These are phyloP conservation scores for Toxostoma redivivum DNA, from an alignment of 2,113 vertebrate genomes.

Conservation along the genomic window DNA sequence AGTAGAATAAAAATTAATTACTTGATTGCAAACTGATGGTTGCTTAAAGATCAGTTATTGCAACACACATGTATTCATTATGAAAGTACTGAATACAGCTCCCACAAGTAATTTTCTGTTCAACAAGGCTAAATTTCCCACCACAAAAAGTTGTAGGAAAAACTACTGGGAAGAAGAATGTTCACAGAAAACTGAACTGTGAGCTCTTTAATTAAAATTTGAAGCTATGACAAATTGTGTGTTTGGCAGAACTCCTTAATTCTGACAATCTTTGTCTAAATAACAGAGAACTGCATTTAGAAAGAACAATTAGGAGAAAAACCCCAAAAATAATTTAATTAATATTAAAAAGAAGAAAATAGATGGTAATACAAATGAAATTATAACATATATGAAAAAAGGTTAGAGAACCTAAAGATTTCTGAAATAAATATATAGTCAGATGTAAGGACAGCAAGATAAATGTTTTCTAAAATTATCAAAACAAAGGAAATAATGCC, in stretches of 20 bases:
- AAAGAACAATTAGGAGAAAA: neutral
- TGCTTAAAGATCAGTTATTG: neutral
- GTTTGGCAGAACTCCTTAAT: neutral
- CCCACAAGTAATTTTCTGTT: neutral
- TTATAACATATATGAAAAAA: neutral
- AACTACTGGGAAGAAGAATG: neutral
- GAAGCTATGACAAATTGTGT: neutral
- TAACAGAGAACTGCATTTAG: neutral
- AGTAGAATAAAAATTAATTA: neutral
- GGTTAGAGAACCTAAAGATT: neutral
- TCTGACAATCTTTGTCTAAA: neutral
- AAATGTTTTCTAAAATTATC: neutral
- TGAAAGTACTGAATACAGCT: neutral
- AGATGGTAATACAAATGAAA: neutral
- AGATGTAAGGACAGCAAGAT: neutral
- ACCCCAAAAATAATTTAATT: neutral
- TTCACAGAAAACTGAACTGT: neutral
- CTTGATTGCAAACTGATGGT: neutral
- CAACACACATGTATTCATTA: neutral
- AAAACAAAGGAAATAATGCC: neutral
- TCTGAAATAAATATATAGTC: neutral
- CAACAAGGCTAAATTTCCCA: neutral
- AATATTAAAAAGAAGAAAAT: neutral
- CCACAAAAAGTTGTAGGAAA: neutral
- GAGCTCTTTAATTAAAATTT: neutral